A percentile compares a stretch with the other conserved stretches of the same genome.
These are phyloP conservation scores for Agonopterix heracliana DNA, from an alignment of 2,888 invertebrate genomes.

Conservation along the genomic window DNA sequence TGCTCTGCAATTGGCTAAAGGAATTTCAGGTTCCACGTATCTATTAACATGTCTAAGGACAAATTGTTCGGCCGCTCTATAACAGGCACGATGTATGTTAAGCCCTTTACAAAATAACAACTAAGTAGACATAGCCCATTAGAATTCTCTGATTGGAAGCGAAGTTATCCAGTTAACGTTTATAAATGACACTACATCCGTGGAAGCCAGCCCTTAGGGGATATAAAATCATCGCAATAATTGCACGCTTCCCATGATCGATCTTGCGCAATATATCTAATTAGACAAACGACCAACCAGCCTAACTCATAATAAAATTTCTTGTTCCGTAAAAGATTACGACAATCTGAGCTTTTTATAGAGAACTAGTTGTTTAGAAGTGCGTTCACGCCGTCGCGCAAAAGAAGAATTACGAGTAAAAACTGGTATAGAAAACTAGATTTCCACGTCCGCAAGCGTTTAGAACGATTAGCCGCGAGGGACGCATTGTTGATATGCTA, in stretches of 20 bases:
- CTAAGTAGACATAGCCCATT: slow-evolving; percentile 4
- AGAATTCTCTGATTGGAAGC: slow-evolving; percentile 3
- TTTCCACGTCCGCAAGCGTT: slow-evolving; percentile 56
- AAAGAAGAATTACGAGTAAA: slow-evolving; percentile 41
- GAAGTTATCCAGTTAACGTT: background rate
- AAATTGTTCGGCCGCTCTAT: no score
- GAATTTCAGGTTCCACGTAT: no score
- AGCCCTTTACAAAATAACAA: slow-evolving; percentile 4
- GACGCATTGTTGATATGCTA: slow-evolving; percentile 69
- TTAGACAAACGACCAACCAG: slow-evolving; percentile 44
- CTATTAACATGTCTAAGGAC: no score
- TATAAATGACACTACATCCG: slow-evolving; percentile 18
- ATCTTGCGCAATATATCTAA: slow-evolving; percentile 41
- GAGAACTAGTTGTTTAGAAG: slow-evolving; percentile 43
- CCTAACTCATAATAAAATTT: slow-evolving; percentile 39
- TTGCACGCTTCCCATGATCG: slow-evolving; percentile 45
- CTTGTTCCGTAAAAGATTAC: slow-evolving; percentile 58
- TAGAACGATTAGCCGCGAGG: slow-evolving; percentile 65
- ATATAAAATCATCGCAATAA: slow-evolving; percentile 25
- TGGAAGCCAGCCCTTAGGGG: slow-evolving; percentile 18
- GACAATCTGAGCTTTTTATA: slow-evolving; percentile 50
- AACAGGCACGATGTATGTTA: background rate
- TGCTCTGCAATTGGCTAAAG: no score
- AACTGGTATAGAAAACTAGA: slow-evolving; percentile 68
- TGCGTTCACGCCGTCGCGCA: slow-evolving; percentile 36